Percentiles rank a stretch among this genome's conserved stretches.
phyloP scores from a whole-genome alignment of 2,888 invertebrate genomes.

The Trichogramma evanescens region DNA sequence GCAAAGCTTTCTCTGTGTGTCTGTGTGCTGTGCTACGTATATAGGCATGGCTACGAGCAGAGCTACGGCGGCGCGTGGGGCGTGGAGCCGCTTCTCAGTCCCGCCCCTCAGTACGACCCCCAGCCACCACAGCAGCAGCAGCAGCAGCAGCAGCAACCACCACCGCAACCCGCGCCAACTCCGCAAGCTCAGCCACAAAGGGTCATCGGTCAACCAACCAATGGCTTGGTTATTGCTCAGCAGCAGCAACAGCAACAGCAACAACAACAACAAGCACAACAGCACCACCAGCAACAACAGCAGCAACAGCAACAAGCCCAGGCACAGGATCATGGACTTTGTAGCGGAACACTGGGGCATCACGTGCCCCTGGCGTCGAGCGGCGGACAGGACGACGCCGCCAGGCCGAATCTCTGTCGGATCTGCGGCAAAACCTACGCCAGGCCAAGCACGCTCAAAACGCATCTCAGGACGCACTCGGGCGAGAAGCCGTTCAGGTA shows the following conservation, averaged over 20 bases:
- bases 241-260: constrained; percentile 40
- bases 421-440: constrained; percentile 97
- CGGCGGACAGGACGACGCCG: constrained; percentile 63
- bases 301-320: constrained; percentile 43
- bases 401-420: constrained; percentile 82
- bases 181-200: constrained; percentile 31
- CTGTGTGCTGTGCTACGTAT: no score
- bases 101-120: constrained; percentile 46
- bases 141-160: constrained; percentile 25
- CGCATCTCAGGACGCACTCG: constrained; percentile 91
- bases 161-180: constrained; percentile 23
- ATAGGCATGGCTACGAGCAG: constrained; percentile 37
- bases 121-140: constrained; percentile 33
- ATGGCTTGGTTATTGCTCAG: constrained; percentile 41
- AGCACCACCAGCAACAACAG: constrained; percentile 35
- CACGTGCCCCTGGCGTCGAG: constrained; percentile 47
- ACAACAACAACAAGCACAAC: constrained; percentile 39
- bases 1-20: no score
- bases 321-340: constrained; percentile 47
- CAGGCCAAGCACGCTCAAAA: constrained; percentile 92
- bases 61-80: constrained; percentile 45
- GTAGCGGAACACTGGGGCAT: constrained; percentile 38
- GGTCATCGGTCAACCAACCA: constrained; percentile 45
- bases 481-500: constrained; percentile 85
- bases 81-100: constrained; percentile 45